phyloP scores from a whole-genome alignment of 92 coral and sea anemone genomes.

The Palythoa caribaeorum region DNA sequence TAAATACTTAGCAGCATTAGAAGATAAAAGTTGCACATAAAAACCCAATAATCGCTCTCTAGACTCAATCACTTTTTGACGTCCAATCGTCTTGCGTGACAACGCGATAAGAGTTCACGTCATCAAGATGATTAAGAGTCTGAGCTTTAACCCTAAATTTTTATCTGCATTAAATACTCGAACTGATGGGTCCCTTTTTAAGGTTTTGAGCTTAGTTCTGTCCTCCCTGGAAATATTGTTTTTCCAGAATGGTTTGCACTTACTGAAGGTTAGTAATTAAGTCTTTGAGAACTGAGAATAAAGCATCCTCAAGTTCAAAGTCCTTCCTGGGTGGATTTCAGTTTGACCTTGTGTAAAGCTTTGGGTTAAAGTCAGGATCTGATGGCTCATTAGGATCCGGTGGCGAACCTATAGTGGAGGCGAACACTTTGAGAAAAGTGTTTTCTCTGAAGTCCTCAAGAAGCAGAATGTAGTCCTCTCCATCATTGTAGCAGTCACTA shows the following conservation, averaged over 20 bases:
- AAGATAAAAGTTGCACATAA: too few species aligned
- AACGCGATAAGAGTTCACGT: constrained; percentile 4
- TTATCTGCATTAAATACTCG: constrained; percentile 9
- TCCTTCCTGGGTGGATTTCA: constrained; percentile 26
- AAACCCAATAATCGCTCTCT: too few species aligned
- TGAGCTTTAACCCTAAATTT: constrained; percentile 13
- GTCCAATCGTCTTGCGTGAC: constrained; percentile 27
- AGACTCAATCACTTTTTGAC: constrained; percentile 9
- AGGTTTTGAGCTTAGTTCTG: not conserved
- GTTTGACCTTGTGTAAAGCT: not conserved
- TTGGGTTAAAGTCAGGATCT: constrained; percentile 21
- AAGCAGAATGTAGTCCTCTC: constrained; percentile 33
- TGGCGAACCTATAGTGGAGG: not conserved
- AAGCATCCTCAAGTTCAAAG: constrained; percentile 5
- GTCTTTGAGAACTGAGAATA: not conserved
- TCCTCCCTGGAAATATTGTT: constrained; percentile 18
- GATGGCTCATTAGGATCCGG: not conserved
- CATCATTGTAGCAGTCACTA: constrained; percentile 32
- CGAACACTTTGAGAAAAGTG: constrained; percentile 5
- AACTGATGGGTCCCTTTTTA: constrained; percentile 5
- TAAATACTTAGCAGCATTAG: too few species aligned
- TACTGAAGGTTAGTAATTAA: not conserved
- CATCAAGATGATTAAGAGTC: constrained; percentile 12
- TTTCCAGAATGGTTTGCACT: not conserved
- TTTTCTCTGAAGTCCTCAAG: not conserved